phyloP scores from a whole-genome alignment of 2,113 vertebrate genomes.

The Laticauda laticaudata region DNA sequence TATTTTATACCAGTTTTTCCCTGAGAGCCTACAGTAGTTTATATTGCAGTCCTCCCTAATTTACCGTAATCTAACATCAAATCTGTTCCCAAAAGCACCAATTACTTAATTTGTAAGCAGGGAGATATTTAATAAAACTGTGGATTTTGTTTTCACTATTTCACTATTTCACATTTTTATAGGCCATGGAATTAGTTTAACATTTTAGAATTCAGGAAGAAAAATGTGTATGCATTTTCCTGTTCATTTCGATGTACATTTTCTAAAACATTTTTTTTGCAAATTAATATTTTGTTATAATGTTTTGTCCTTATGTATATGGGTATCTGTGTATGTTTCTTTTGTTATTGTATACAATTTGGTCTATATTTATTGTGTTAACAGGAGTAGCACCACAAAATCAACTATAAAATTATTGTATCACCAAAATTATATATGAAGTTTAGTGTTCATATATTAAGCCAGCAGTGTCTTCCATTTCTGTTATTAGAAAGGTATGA shows the following conservation, averaged over 20 bases:
- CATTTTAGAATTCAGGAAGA: background rate
- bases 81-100: background rate
- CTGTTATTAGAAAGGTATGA: background rate
- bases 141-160: background rate
- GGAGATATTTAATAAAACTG: background rate
- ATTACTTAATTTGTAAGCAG: background rate
- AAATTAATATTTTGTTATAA: background rate
- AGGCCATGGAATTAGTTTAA: background rate
- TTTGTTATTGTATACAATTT: background rate
- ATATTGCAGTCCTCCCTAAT: background rate
- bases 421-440: background rate
- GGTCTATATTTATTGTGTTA: background rate
- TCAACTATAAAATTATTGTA: background rate
- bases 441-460: background rate
- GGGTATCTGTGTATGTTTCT: background rate
- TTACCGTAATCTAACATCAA: background rate
- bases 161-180: background rate
- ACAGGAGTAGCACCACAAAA: background rate
- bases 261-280: background rate
- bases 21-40: background rate
- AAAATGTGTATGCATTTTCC: background rate
- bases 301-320: background rate
- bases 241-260: background rate
- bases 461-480: background rate
- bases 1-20: background rate